Evolutionary conservation across 2,888 invertebrate genomes (phyloP), one percentile per base, ranked within the genome.

Genomic region (Oeneis ivallda): DNA sequence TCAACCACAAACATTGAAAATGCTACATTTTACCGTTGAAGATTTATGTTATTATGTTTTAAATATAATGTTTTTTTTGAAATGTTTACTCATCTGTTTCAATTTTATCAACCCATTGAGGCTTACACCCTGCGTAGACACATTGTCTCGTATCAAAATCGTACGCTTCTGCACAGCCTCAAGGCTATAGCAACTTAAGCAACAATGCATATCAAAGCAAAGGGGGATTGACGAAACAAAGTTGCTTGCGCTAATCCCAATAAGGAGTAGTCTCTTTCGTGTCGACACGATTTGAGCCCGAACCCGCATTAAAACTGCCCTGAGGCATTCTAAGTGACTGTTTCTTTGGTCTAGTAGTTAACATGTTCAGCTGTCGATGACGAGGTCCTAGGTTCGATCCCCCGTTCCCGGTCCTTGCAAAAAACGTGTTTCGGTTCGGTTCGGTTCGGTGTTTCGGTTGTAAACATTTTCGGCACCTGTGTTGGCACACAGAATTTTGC

Each of bases 281-380:
- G 83, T 87, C 82, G 80, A 82, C 81, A 77, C 82, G 85, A 84
- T 84, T 87, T 83, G 80, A 73, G 75, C 75, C 71, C 71, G 76
- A 77, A 74, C 75, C 60, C 80, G 85, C 83, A 85, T 83, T 89
- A 89, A 89, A 87, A 87, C 83, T 70, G 69, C 82, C 90, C 85
- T 67, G 75, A 63, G 87, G 91, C 89, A 75, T 80, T 82, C 79
- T 83, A 32, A 77, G 83, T 85, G 19, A 9, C 1, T 19, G 1
- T 9, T 10, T 49, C 26, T 2, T 26, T 26, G 26, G 26, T 26
- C 5, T 26, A 2, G 26, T 26, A 5, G 26, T 26, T 26, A 26
- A 5, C 26, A 26, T 26, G 26, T 26, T 26, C 26, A 5, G 5
- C 26, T 26, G 26, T 5, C 3, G 26, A 26, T 26, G 26, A 26